These are phyloP conservation scores for Cheirogaleus major DNA, from an alignment of 2,797 vertebrate genomes.

Conservation along the genomic window DNA sequence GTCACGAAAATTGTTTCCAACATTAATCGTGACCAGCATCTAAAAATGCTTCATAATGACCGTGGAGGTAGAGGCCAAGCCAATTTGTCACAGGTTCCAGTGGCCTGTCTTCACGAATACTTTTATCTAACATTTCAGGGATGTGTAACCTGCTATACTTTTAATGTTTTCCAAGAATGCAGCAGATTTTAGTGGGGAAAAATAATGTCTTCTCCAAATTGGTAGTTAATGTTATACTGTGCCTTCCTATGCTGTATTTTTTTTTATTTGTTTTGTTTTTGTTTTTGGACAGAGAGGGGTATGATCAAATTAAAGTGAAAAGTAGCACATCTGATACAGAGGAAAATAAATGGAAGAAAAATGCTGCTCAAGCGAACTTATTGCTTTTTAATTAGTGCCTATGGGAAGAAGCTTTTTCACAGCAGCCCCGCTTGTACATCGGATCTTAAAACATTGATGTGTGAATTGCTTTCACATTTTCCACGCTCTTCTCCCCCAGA, in stretches of 20 bases:
- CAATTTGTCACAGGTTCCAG: background rate
- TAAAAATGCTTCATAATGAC: background rate
- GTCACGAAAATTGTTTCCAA: background rate
- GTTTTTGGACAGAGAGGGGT: background rate
- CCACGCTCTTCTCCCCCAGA: constrained; percentile 65
- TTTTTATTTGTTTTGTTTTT: background rate
- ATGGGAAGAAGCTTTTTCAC: constrained; percentile 76
- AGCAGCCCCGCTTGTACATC: constrained; percentile 66
- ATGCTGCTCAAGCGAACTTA: constrained; percentile 60
- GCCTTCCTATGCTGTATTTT: constrained; percentile 24
- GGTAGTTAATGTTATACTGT: background rate
- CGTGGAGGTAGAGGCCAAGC: background rate
- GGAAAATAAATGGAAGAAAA: constrained; percentile 55
- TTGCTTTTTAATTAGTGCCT: constrained; percentile 84
- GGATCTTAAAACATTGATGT: constrained; percentile 76
- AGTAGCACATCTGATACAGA: constrained; percentile 28
- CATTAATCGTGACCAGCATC: background rate
- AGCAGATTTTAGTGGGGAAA: background rate
- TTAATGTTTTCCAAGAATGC: background rate
- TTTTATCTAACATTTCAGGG: background rate
- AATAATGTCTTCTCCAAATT: background rate
- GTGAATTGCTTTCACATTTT: constrained; percentile 75
- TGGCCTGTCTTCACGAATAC: background rate
- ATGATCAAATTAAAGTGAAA: constrained; percentile 62
- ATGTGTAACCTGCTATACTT: background rate